Evolutionary conservation across 2,797 vertebrate species (phyloP).

Genomic region (Argya squamiceps): DNA sequence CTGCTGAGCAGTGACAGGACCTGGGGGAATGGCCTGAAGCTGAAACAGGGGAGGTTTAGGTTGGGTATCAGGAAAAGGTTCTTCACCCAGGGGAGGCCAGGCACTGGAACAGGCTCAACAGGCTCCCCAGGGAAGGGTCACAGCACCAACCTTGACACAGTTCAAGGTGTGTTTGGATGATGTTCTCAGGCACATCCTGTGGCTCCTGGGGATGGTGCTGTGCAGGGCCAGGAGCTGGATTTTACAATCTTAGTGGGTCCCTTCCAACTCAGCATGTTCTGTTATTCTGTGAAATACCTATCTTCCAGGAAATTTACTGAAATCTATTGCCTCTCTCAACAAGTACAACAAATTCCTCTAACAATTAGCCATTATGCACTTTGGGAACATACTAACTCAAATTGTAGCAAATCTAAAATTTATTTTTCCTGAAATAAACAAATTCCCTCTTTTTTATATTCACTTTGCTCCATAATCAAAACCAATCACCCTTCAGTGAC

Average conservation of each 20-base stretch:
- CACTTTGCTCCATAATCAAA: neutral
- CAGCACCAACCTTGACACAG: neutral
- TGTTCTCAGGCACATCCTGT: neutral
- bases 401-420: neutral
- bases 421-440: neutral
- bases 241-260: neutral
- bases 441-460: neutral
- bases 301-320: neutral
- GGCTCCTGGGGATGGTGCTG: neutral
- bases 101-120: neutral
- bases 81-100: too few species aligned
- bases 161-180: too few species aligned
- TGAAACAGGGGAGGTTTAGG: too few species aligned
- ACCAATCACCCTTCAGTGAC: neutral
- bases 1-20: neutral
- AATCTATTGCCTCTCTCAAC: neutral
- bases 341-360: neutral
- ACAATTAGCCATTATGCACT: neutral
- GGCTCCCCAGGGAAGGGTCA: neutral
- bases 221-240: neutral
- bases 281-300: neutral
- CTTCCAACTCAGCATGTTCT: neutral
- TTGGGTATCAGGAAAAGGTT: neutral
- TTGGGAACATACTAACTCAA: neutral
- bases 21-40: neutral